These are phyloP conservation scores for Syngnathus acus DNA, from an alignment of 2,797 vertebrate genomes.

Conservation along the genomic window DNA sequence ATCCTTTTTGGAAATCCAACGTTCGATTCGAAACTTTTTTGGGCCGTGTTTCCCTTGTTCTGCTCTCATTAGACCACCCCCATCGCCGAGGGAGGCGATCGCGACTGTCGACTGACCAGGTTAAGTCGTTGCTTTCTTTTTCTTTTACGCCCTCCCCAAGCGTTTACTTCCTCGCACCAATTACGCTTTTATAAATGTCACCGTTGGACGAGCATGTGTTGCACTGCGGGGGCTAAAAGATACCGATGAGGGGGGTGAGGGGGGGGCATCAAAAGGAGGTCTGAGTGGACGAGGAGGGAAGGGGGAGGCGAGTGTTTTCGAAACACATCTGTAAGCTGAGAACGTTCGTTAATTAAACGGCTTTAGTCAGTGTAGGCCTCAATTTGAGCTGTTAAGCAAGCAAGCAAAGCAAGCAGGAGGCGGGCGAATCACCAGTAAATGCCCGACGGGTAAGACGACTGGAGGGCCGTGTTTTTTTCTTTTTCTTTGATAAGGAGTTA, in stretches of 20 bases:
- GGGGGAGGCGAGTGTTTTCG: slow-evolving; percentile 57
- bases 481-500: slow-evolving; percentile 30
- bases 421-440: slow-evolving; percentile 60
- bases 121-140: slow-evolving; percentile 36
- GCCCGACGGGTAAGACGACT: slow-evolving; percentile 68
- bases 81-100: slow-evolving; percentile 54
- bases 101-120: slow-evolving; percentile 27
- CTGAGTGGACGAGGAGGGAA: slow-evolving; percentile 50
- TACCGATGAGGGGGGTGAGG: slow-evolving; percentile 33
- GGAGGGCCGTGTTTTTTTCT: slow-evolving; percentile 70
- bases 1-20: slow-evolving; percentile 53
- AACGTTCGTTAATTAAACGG: slow-evolving; percentile 77
- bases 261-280: slow-evolving; percentile 36
- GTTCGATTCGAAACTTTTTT: slow-evolving; percentile 74
- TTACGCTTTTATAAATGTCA: slow-evolving; percentile 56
- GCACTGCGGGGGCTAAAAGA: slow-evolving; percentile 42
- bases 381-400: slow-evolving; percentile 63
- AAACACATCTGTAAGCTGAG: slow-evolving; percentile 71
- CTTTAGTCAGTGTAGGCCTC: slow-evolving; percentile 74
- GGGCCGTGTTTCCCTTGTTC: slow-evolving; percentile 26
- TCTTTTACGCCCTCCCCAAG: slow-evolving; percentile 2
- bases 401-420: slow-evolving; percentile 25
- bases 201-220: slow-evolving; percentile 58
- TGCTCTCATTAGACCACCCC: slow-evolving; percentile 35
- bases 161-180: slow-evolving; percentile 58